These are phyloP conservation scores for Adelges cooleyi DNA, from an alignment of 1,140 invertebrate genomes.

Conservation along the genomic window DNA sequence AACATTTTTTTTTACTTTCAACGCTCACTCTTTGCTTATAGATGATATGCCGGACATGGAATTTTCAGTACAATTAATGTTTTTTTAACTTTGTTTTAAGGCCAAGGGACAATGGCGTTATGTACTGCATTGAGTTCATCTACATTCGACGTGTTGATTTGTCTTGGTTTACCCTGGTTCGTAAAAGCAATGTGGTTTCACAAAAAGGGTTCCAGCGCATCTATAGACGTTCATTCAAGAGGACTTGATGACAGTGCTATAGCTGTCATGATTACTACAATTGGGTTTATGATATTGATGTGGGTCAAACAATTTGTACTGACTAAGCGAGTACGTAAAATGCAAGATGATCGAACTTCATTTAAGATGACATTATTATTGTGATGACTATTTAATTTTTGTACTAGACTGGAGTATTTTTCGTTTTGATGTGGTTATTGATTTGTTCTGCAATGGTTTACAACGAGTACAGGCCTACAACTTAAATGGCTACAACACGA, in stretches of 20 bases:
- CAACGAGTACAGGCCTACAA: too few relatives aligned
- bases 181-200: constrained; percentile 39
- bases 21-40: too few relatives aligned
- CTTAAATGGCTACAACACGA: too few relatives aligned
- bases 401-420: neutral
- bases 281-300: constrained; percentile 10
- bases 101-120: constrained; percentile 43
- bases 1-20: too few relatives aligned
- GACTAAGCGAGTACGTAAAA: constrained; percentile 9
- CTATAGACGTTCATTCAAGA: constrained; percentile 7
- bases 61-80: too few relatives aligned
- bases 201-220: constrained; percentile 6
- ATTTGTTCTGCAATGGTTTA: constrained; percentile 20
- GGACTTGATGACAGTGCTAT: constrained; percentile 11
- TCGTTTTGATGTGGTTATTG: constrained; percentile 8
- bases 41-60: too few relatives aligned
- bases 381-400: neutral
- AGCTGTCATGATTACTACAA: constrained; percentile 14
- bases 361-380: too few relatives aligned
- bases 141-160: constrained; percentile 44
- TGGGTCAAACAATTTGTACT: constrained; percentile 1
- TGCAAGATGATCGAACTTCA: too few relatives aligned
- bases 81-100: too few relatives aligned
- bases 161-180: constrained; percentile 44
- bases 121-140: constrained; percentile 44